Evolutionary conservation across 2,888 invertebrate species (phyloP), one percentile per base, ranked within the genome.

Genomic region (Noctua janthina): DNA sequence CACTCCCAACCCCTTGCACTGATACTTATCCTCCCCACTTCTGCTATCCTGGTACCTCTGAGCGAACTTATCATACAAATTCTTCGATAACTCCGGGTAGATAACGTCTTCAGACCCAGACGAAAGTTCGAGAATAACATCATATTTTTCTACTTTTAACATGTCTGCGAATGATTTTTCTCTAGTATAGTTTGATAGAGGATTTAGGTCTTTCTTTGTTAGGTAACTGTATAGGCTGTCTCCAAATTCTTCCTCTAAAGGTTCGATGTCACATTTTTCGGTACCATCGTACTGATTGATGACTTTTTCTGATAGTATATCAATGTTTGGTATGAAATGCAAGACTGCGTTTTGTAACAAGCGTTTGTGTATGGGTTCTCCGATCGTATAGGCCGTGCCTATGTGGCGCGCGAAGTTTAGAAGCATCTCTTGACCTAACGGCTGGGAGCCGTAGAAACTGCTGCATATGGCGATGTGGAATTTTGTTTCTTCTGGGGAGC

Each of bases 391-490:
- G 0, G 98, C 99, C 76, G 97, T 97, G 46, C 98, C 94, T 39
- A 99, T 95, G 95, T 99, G 99, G 0, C 98, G 97, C 0, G 98
- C 98, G 88, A 99, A 97, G 94, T 99, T 98, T 0, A 99, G 92
- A 1, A 98, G 95, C 81, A 99, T 97, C 94, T 99, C 99, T 76
- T 99, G 97, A 0, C 99, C 99, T 29, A 98, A 96, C 0, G 99
- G 98, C 92, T 99, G 98, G 0, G 98, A 98, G 0, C 98, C 98
- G 92, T 98, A 98, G 74, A 99, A 94, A 76, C 99, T 99, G 83
- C 99, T 99, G 51, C 99, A 95, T n/a, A 99, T 94, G 0, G 98
- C 98, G 29, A 99, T 97, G 91, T 98, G 98, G 91, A 98, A 98
- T 95, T 99, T 99, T 2, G 97, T 97, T 93, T 99, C 99, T 91